Conservation (phyloP, 2,113 vertebrate genomes). For the Cyanoderma ruficeps region DNA sequence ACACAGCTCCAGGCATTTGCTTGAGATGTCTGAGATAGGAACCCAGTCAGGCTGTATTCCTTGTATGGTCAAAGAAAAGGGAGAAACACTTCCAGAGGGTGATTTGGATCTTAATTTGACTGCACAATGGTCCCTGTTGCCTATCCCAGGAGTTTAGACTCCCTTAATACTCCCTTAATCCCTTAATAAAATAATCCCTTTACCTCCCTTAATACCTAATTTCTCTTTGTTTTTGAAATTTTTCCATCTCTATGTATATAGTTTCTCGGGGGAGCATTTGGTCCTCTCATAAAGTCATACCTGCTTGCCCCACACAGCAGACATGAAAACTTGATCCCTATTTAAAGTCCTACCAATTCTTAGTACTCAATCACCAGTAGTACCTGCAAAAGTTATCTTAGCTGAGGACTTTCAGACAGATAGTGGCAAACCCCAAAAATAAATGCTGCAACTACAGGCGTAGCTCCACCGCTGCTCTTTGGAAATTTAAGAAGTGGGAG, state of each 20-base stretch:
- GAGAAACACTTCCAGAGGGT: background rate
- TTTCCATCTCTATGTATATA: background rate
- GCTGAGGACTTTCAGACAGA: background rate
- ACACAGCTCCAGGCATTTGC: background rate
- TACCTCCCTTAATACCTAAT: background rate
- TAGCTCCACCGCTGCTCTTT: background rate
- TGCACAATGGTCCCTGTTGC: background rate
- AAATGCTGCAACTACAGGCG: background rate
- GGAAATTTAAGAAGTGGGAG: conserved; percentile 49
- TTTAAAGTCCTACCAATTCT: background rate
- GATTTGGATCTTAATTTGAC: background rate
- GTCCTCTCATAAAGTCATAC: background rate
- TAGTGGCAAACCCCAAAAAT: background rate
- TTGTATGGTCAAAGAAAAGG: conserved; percentile 22
- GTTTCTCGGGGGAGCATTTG: background rate
- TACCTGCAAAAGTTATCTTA: background rate
- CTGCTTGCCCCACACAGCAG: background rate
- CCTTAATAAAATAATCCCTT: background rate
- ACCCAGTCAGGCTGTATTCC: background rate
- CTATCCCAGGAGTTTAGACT: background rate
- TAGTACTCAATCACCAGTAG: background rate
- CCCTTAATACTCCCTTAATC: background rate
- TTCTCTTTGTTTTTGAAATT: background rate
- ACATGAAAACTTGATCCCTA: background rate
- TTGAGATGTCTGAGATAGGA: conserved; percentile 19